phyloP scores from a whole-genome alignment of 2,797 vertebrate genomes.

The Masticophis lateralis region DNA sequence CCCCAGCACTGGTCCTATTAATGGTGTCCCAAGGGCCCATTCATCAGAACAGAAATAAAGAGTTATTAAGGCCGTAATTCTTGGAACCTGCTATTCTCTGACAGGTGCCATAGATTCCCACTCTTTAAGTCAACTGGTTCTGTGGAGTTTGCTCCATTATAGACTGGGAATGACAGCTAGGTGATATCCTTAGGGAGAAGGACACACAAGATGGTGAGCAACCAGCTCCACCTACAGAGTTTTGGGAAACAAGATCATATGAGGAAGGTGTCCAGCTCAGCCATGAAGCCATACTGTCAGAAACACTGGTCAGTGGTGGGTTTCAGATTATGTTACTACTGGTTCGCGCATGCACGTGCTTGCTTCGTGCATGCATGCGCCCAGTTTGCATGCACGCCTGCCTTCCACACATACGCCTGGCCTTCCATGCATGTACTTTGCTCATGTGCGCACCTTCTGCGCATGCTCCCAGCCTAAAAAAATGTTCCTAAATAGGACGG shows the following conservation, averaged over 20 bases:
- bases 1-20: constrained; percentile 16
- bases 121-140: not conserved
- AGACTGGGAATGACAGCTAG: not conserved
- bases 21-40: constrained; percentile 10
- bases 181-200: not conserved
- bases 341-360: too few species aligned
- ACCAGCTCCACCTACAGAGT: not conserved
- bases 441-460: too few species aligned
- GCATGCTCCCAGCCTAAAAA: too few species aligned
- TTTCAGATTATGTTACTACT: too few species aligned
- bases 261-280: too few species aligned
- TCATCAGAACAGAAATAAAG: constrained; percentile 10
- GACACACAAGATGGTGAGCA: not conserved
- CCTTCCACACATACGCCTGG: too few species aligned
- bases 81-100: not conserved
- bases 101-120: constrained; percentile 11
- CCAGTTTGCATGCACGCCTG: too few species aligned
- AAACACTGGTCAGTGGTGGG: not conserved
- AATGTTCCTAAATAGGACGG: too few species aligned
- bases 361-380: too few species aligned
- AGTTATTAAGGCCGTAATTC: constrained; percentile 33
- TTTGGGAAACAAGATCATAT: not conserved
- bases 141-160: not conserved
- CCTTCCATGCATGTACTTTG: too few species aligned
- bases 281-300: not conserved